Base-by-base conservation (phyloP, 2,888 invertebrate species). In the Hydrotaea diabolus region DNA sequence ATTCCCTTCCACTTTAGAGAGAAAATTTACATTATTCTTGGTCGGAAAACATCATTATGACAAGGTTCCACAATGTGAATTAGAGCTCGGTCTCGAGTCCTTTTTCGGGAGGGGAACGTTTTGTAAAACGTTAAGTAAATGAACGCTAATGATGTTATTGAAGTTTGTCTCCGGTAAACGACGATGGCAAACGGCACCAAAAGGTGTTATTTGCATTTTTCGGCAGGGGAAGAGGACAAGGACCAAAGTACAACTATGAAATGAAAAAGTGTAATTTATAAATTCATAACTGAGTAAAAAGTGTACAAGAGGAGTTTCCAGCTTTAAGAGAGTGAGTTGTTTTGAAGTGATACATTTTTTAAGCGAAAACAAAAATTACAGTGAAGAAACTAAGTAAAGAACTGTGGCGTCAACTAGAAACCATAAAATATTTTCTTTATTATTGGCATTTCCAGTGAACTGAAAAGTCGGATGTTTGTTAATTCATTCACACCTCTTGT, bases 131-230 rank as follows among this genome's bases (percentile, higher is more conserved):
- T 64, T 72, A 39, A 59, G 46, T 59, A 26, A 62, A 26, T 49
- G 13, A 71, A 49, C 17, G 66, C 59, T 74, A 69, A 76, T 76
- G 76, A 83, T 80, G 72, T 73, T 79, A 79, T 79, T 79, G 76
- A 79, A 76, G 76, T 74, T 71, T 75, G 49, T 77, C 17, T 69
- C 69, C 69, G 15, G 69, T 69, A 46, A 69, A 69, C 46, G 69
- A 46, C 46, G 69, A 46, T 46, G 69, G 23, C 55, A 46, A 19
- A 15, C 59, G 26, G 15, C 21, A 64, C 19, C 23, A 79, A 80
- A 80, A 80, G 76, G 77, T 83, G 64, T 77, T 36, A 55, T 77
- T 78, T 71, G 26, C 53, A 39, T 72, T 73, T 69, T 53, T 39
- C 31, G 66, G 23, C 17, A 26, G 55, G 23, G 55, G 31, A 31